phyloP scores from a whole-genome alignment of 2,113 vertebrate genomes.

The Trochalopteron elliotii region DNA sequence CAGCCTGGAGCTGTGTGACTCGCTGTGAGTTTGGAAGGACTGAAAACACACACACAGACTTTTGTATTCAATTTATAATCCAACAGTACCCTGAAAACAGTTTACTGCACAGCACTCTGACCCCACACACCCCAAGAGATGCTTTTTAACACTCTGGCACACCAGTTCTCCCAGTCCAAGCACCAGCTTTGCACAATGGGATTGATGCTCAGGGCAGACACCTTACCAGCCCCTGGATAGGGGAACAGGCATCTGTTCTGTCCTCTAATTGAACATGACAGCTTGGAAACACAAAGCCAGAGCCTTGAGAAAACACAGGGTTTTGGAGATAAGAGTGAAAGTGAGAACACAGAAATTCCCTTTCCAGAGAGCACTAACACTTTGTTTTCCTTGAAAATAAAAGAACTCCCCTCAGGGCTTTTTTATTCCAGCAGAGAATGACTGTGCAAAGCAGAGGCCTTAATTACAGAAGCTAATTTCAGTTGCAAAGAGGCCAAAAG shows the following conservation, averaged over 20 bases:
- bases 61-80: background rate
- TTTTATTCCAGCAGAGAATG: slow-evolving; percentile 63
- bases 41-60: background rate
- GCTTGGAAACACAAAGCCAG: slow-evolving; percentile 20
- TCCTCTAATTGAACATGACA: background rate
- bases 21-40: fast-evolving
- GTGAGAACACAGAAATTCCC: slow-evolving; percentile 20
- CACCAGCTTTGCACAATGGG: background rate
- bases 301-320: background rate
- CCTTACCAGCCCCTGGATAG: background rate
- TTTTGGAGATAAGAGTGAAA: slow-evolving; percentile 21
- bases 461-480: slow-evolving; percentile 72
- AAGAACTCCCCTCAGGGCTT: slow-evolving; percentile 36
- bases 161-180: background rate
- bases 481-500: slow-evolving; percentile 59
- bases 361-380: background rate
- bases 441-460: slow-evolving; percentile 64
- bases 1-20: no score
- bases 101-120: background rate
- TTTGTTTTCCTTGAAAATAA: slow-evolving; percentile 59
- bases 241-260: background rate
- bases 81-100: background rate
- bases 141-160: background rate
- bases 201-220: background rate
- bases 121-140: background rate